These are phyloP conservation scores for Tupiocoris notatus DNA, from an alignment of 2,888 invertebrate species.

Conservation along the genomic window DNA sequence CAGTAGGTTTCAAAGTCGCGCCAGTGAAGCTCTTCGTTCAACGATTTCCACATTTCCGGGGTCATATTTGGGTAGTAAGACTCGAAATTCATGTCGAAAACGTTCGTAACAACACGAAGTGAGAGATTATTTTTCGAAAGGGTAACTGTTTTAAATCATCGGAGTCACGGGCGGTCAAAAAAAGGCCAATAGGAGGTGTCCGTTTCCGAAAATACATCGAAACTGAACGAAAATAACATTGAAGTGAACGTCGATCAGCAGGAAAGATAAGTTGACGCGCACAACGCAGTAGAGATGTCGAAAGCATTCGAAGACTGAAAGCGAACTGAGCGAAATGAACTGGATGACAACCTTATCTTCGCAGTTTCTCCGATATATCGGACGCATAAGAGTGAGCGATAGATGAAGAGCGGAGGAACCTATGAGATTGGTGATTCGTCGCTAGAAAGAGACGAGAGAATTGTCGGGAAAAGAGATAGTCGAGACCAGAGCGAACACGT, in stretches of 20 bases:
- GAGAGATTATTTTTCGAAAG: no score
- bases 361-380: background rate
- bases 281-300: background rate
- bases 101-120: no score
- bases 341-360: background rate
- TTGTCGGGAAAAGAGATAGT: background rate
- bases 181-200: background rate
- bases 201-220: background rate
- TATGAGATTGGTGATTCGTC: background rate
- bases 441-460: background rate
- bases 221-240: background rate
- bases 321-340: background rate
- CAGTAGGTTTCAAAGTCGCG: conserved; percentile 22
- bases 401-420: background rate
- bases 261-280: background rate
- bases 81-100: background rate
- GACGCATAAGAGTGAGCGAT: background rate
- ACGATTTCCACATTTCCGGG: conserved; percentile 27
- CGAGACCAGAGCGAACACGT: background rate
- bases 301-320: background rate
- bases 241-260: background rate
- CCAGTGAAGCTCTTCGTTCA: conserved; percentile 30
- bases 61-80: conserved; percentile 9
- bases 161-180: background rate
- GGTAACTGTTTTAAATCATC: background rate